Evolutionary conservation across 2,888 invertebrate genomes (phyloP), one percentile per base, ranked within the genome.

Genomic region (Zaprionus bogoriensis): DNA sequence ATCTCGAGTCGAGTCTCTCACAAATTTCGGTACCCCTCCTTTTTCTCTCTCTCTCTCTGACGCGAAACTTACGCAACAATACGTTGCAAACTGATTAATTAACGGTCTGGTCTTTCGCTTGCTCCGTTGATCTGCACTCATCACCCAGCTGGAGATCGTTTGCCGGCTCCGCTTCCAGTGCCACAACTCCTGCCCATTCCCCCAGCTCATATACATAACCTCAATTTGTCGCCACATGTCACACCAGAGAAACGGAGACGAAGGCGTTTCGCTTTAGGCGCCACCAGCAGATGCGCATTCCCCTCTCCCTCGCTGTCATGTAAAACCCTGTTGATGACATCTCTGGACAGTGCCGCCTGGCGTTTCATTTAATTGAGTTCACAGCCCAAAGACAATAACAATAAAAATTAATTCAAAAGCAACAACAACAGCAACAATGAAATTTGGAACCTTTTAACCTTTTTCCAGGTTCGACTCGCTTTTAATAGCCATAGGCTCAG

Each of bases 341-440:
- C 77, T 78, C 72, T 70, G 68, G 71, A 72, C 74, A 69, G 62
- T 62, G 72, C 60, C 77, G 79, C 80, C 80, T 80, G 84, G 84
- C 80, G 81, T 84, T 76, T 71, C 62, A 65, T 82, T 85, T 85
- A 83, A 85, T 83, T 83, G 85, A 85, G 82, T 83, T 83, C 85
- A 83, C 82, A 85, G 82, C 68, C 77, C 61, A 63, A 69, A 71
- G 74, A 74, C 81, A 78, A 82, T 82, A 82, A 82, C 80, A 82
- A 85, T 82, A 85, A 85, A 82, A 82, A 82, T 82, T 82, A 85
- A 82, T 85, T 82, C 80, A 67, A 83, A 73, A 62, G 77, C 80
- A 74, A 80, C 75, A 70, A 46, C 58, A 61, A 51, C 54, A 64
- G 51, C 62, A 69, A 69, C 74, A 78, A 75, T 74, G 71, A 78